These are phyloP conservation scores for Probaryconus sp. DNA, from an alignment of 1,140 invertebrate species.

Conservation along the genomic window DNA sequence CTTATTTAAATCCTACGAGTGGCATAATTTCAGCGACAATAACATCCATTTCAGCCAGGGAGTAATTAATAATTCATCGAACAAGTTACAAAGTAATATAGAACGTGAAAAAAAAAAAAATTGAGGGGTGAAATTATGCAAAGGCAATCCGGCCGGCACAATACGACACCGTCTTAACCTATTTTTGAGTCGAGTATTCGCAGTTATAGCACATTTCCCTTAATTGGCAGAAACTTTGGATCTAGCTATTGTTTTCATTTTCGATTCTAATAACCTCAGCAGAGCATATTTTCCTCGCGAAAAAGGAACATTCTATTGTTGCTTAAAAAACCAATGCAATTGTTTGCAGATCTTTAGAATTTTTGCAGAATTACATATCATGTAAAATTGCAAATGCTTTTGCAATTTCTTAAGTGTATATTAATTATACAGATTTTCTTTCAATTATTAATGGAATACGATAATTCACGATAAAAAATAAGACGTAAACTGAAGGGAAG, in stretches of 20 bases:
- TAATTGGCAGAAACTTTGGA: conserved; percentile 66
- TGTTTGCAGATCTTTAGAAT: too few relatives aligned
- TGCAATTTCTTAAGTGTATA: conserved; percentile 22
- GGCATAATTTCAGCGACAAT: background rate
- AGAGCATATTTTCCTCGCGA: conserved; percentile 26
- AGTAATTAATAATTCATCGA: conserved; percentile 2
- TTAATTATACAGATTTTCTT: too few relatives aligned
- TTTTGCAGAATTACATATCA: too few relatives aligned
- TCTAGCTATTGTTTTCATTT: conserved; percentile 49
- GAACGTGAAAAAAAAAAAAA: conserved; percentile 23
- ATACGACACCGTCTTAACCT: conserved; percentile 12
- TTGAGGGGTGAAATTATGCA: conserved; percentile 55
- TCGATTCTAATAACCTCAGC: conserved; percentile 32
- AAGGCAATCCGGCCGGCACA: too few relatives aligned
- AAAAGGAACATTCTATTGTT: conserved; percentile 38
- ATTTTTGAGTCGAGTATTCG: conserved; percentile 51
- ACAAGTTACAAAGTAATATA: conserved; percentile 10
- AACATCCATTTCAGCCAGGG: background rate
- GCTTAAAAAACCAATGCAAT: too few relatives aligned
- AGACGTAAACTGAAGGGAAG: too few relatives aligned
- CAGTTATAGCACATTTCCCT: conserved; percentile 64
- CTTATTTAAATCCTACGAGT: too few relatives aligned
- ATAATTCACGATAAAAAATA: too few relatives aligned
- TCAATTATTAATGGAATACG: too few relatives aligned
- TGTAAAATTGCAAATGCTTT: too few relatives aligned